A percentile compares a stretch with the other conserved stretches of the same genome.
phyloP scores from a whole-genome alignment of 2,113 vertebrate genomes.

The Odocoileus virginianus region DNA sequence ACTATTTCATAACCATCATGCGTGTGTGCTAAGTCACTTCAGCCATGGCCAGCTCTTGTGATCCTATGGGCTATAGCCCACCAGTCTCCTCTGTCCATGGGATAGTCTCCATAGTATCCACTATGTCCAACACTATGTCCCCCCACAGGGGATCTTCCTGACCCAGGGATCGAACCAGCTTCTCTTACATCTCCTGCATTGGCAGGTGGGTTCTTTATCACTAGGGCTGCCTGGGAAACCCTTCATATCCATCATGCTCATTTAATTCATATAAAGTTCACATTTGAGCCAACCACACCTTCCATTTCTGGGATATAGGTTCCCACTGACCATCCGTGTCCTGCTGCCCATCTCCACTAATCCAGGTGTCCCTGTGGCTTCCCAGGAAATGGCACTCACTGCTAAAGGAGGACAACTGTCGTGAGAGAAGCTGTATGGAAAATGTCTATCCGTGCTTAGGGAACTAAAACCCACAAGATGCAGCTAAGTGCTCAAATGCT shows the following conservation, averaged over 20 bases:
- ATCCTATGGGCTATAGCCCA: not conserved
- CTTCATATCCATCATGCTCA: not conserved
- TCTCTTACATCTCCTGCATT: not conserved
- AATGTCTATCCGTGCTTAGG: not conserved
- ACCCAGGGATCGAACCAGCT: not conserved
- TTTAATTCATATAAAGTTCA: not conserved
- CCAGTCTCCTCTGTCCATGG: not conserved
- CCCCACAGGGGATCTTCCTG: not conserved
- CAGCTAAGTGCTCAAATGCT: not conserved
- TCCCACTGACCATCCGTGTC: not conserved
- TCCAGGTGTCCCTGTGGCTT: not conserved
- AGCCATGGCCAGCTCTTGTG: rapidly evolving
- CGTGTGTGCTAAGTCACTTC: not conserved
- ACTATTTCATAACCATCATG: not conserved
- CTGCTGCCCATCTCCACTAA: not conserved
- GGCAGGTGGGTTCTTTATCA: not conserved
- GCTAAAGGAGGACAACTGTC: not conserved
- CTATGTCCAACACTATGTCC: not conserved
- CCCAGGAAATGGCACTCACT: not conserved
- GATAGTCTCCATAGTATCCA: not conserved
- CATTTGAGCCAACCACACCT: not conserved
- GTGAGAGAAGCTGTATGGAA: not conserved
- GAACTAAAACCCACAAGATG: not conserved
- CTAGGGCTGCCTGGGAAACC: not conserved
- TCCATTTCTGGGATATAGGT: not conserved